Evolutionary conservation across 1,140 invertebrate species (phyloP), one percentile per base, ranked within the genome.

Genomic region (Neuroterus valhalla): DNA sequence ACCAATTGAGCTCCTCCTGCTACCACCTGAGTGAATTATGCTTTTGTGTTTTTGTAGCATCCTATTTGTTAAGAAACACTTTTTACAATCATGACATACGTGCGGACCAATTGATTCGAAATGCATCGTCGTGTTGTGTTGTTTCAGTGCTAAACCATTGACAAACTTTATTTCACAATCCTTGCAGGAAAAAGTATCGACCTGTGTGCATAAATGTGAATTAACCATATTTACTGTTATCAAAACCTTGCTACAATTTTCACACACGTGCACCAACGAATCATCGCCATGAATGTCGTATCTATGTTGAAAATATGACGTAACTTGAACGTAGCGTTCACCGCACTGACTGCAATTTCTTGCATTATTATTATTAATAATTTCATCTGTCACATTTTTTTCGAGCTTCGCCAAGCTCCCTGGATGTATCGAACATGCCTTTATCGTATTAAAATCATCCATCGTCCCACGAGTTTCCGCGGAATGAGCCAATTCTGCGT

Each of bases 231-330:
- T 6, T 12, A 80, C 62, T 1, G 77, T 72, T 0, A 72, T 77
- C n/a, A 85, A 19, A 14, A 81, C 44, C 43, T 78, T 62, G 6
- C 55, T 50, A 66, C 84, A 85, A 43, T 85, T 85, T 5, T 82
- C 80, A 42, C 84, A 84, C 44, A 84, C 76, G 55, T 86, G 84
- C 0, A 84, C 71, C 66, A 71, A n/a, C 38, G 75, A 78, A 1
- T 83, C 80, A 3, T 83, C 79, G 1, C 78, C 43, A 45, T 84
- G 84, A 0, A 78, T 55, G 10, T 76, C 71, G 66, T 80, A 85
- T 70, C 74, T 66, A 45, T 85, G 84, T 48, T 38, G 31, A 38
- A 38, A 38, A 38, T 38, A 38, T 8, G 31, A 38, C 31, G 31
- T 38, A 10, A 38, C 31, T 38, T 38, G 31, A 1, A 38, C 71